A percentile compares a stretch with the other conserved stretches of the same genome.
Conservation (phyloP, 2,888 invertebrate genomes). For the Nebria brevicollis region DNA sequence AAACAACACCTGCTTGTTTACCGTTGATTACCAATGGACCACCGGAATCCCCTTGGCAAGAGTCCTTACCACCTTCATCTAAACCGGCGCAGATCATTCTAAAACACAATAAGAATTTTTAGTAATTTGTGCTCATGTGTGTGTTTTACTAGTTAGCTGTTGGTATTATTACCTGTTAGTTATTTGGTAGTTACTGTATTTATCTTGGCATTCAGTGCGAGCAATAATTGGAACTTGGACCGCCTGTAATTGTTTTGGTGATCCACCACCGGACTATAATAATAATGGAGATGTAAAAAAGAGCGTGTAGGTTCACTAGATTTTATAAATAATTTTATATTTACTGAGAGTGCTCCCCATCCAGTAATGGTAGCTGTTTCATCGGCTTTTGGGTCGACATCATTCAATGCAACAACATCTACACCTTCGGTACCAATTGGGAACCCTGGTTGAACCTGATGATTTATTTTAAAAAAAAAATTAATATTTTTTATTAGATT, state of each 20-base stretch:
- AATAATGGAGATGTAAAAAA: background rate
- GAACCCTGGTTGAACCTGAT: background rate
- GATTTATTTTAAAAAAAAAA: background rate
- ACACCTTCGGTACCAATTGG: background rate
- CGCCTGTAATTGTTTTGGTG: conserved; percentile 12
- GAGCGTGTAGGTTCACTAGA: background rate
- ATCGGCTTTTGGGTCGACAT: background rate
- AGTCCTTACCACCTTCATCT: conserved; percentile 19
- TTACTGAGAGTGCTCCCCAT: conserved; percentile 15
- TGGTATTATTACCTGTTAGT: background rate
- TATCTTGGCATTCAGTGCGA: conserved; percentile 15
- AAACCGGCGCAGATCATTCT: conserved; percentile 31
- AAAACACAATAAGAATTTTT: too few relatives aligned
- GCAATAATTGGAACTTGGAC: conserved; percentile 21
- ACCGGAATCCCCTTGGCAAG: conserved; percentile 27
- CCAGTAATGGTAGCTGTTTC: background rate
- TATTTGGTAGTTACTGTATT: background rate
- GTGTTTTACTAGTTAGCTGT: too few relatives aligned
- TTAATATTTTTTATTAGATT: too few relatives aligned
- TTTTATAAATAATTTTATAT: background rate
- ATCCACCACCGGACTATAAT: conserved; percentile 8
- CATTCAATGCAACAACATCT: background rate
- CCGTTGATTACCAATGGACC: conserved; percentile 25
- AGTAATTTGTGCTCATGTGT: background rate
- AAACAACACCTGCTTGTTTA: conserved; percentile 15